Percentiles rank a stretch among this genome's conserved stretches.
Conservation (phyloP, 2,888 invertebrate species). For the Plagodis dolabraria region DNA sequence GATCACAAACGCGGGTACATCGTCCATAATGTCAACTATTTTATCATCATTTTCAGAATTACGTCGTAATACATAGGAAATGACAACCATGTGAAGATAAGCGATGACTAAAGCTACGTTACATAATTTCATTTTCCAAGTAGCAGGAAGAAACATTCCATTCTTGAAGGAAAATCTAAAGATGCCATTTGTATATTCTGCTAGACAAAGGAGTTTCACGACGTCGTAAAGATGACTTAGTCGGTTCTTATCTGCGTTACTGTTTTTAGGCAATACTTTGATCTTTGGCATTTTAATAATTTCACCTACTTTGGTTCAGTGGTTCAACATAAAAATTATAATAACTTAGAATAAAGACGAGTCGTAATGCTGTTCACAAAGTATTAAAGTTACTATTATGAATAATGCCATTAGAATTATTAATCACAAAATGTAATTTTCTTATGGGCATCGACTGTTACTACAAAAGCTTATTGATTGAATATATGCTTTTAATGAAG, state of each 20-base stretch:
- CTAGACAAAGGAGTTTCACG: not conserved
- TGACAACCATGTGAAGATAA: not conserved
- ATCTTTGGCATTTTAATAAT: not conserved
- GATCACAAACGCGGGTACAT: slow-evolving; percentile 32
- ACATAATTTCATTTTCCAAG: slow-evolving; percentile 46
- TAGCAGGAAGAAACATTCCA: slow-evolving; percentile 42
- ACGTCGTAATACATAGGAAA: not conserved
- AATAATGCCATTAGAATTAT: no score
- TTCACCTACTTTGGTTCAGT: not conserved
- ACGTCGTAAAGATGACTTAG: not conserved
- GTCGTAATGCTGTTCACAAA: no score
- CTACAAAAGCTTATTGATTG: no score
- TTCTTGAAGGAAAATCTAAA: slow-evolving; percentile 48
- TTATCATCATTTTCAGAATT: not conserved
- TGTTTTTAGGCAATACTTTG: not conserved
- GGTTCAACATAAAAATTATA: no score
- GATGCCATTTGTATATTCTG: slow-evolving; percentile 43
- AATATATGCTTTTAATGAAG: no score
- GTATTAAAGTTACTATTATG: no score
- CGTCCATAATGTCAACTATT: slow-evolving; percentile 20
- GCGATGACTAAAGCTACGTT: slow-evolving; percentile 32
- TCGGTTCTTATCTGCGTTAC: not conserved
- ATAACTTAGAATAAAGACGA: no score
- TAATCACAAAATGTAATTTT: no score
- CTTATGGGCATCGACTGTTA: no score